Conservation (phyloP, 2,113 vertebrate genomes). For the Myiozetetes cayanensis region DNA sequence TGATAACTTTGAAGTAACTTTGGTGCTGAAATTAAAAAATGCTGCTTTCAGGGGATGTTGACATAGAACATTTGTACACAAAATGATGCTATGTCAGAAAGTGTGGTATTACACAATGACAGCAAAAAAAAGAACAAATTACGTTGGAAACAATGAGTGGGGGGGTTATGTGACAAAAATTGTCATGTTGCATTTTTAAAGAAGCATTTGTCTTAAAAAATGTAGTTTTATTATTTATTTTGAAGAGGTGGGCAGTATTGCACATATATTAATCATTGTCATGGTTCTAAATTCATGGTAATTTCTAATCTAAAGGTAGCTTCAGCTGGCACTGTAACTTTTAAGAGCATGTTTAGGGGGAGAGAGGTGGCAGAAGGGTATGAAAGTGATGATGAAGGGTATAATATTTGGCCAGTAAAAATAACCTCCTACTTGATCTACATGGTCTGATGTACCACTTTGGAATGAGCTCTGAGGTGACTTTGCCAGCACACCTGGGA, state of each 20-base stretch:
- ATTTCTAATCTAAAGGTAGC: neutral
- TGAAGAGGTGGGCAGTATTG: neutral
- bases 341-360: neutral
- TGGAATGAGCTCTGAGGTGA: neutral
- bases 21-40: neutral
- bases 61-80: neutral
- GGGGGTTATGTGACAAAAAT: accelerated
- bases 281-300: neutral
- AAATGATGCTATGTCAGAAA: neutral
- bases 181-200: neutral
- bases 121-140: neutral
- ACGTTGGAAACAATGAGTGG: neutral
- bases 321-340: neutral
- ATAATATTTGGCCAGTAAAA: neutral
- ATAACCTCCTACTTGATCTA: neutral
- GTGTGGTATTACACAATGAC: neutral
- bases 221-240: neutral
- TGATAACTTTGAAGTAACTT: neutral
- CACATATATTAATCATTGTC: neutral
- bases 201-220: neutral
- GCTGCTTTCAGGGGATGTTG: neutral
- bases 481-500: neutral
- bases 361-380: neutral
- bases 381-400: neutral
- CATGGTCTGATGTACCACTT: neutral